Base-by-base conservation (phyloP, 2,888 invertebrate species). In the Pristionchus maxplancki region DNA sequence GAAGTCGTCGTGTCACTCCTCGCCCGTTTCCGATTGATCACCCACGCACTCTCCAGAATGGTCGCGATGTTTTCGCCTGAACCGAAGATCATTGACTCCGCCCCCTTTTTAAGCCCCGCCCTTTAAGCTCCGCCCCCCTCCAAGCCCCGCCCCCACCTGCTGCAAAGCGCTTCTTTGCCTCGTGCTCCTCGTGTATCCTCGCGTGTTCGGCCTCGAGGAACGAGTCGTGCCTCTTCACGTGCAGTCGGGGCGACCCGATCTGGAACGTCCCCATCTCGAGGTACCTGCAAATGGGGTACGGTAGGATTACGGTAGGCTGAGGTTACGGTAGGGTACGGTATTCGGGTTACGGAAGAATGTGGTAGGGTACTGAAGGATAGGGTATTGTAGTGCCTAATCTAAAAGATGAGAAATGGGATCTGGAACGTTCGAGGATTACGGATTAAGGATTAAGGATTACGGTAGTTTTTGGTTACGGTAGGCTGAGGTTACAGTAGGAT, bases 201-300 rank as follows among this genome's bases (percentile, higher is more conserved):
- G 34, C 40, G 20, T 71, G 37, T n/a, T 53, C 81, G 15, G 62
- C 34, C 34, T 64, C 62, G 67, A 64, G 62, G 62, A 88, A 53
- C 6, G 78, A 78, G 9, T 74, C 81, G 40, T 81, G 62, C 24
- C 58, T 37, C 58, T 84, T 83, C 85, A 86, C 83, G 81, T 81
- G 78, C 3, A 93, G 86, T 34, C 93, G 84, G 13, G 93, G 93
- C 11, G 88, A 88, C 28, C 94, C 94, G 6, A 94, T 84, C 89
- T 94, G 94, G 93, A 94, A 94, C 85, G 90, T 92, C 53, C 94
- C 94, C 91, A 93, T 91, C 64, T 93, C 91, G 85, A 93, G 58
- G 89, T 93, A 94, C 85, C 93, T 91, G 74, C 24, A 78, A 40
- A 20, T 34, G 74, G 34, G 34, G 44, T 11, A 78, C 3, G 8